phyloP scores from a whole-genome alignment of 2,797 vertebrate genomes.

The Aselliscus stoliczkanus region DNA sequence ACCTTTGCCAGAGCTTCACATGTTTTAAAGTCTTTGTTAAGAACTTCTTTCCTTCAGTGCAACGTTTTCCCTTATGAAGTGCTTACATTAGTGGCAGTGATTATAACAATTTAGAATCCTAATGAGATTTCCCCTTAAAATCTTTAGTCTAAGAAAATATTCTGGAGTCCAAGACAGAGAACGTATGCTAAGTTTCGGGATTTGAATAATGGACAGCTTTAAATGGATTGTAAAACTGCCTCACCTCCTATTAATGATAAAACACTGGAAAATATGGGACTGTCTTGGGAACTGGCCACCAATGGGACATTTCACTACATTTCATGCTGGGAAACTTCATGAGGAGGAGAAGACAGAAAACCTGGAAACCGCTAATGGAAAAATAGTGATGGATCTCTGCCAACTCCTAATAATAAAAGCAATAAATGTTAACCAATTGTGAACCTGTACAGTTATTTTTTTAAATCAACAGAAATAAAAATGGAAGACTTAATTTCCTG shows the following conservation, averaged over 20 bases:
- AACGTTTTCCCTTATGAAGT: not conserved
- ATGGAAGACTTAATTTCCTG: constrained; percentile 28
- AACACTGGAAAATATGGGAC: not conserved
- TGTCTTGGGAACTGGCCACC: not conserved
- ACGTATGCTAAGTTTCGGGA: not conserved
- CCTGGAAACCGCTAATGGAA: constrained; percentile 14
- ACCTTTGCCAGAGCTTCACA: not conserved
- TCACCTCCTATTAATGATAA: not conserved
- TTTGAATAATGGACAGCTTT: not conserved
- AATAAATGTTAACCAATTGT: constrained; percentile 8
- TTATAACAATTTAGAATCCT: not conserved
- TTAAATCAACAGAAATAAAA: constrained; percentile 44
- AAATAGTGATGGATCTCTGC: constrained; percentile 27
- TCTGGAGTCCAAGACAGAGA: not conserved
- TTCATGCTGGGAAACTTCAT: constrained; percentile 42
- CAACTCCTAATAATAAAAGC: constrained; percentile 70
- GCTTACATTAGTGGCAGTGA: not conserved
- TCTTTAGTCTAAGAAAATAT: not conserved
- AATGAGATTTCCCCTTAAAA: constrained; percentile 12
- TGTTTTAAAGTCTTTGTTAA: not conserved
- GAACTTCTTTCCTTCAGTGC: not conserved
- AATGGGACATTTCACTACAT: not conserved
- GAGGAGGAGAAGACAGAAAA: not conserved
- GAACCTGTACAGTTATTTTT: constrained; percentile 47
- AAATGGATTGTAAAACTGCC: not conserved